phyloP scores from a whole-genome alignment of 1,140 invertebrate species.

The Chelonus insularis region DNA sequence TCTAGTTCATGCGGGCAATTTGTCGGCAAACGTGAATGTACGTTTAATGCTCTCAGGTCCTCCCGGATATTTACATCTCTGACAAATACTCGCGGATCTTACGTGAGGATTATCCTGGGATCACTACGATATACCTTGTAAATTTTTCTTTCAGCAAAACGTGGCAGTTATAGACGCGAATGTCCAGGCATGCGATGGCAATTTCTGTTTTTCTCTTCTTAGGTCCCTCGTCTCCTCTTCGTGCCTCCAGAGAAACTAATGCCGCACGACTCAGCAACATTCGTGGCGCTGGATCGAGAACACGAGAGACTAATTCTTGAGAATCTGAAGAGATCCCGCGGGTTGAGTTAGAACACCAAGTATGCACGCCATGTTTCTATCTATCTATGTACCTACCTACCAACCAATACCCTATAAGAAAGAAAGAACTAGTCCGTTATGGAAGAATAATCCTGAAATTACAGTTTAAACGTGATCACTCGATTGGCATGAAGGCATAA shows the following conservation, averaged over 20 bases:
- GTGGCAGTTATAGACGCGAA: background rate
- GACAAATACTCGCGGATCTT: constrained; percentile 40
- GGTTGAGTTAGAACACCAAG: too few relatives aligned
- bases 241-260: background rate
- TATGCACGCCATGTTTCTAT: background rate
- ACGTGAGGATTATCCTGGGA: constrained; percentile 35
- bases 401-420: background rate
- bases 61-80: constrained; percentile 52
- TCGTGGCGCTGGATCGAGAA: background rate
- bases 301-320: background rate
- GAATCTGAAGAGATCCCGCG: background rate
- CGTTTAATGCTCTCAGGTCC: constrained; percentile 48
- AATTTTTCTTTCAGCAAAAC: background rate
- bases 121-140: background rate
- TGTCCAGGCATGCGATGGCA: constrained; percentile 1
- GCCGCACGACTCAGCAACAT: background rate
- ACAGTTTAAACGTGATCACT: background rate
- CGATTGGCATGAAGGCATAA: background rate
- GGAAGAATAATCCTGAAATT: constrained; percentile 24
- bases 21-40: constrained; percentile 45
- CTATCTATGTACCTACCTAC: background rate
- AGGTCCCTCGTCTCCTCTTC: background rate
- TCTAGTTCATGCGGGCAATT: constrained; percentile 54
- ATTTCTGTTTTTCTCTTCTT: background rate
- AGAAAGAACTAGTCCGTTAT: constrained; percentile 3